Base-by-base conservation (phyloP, 2,888 invertebrate species). In the Piscicola geometra region DNA sequence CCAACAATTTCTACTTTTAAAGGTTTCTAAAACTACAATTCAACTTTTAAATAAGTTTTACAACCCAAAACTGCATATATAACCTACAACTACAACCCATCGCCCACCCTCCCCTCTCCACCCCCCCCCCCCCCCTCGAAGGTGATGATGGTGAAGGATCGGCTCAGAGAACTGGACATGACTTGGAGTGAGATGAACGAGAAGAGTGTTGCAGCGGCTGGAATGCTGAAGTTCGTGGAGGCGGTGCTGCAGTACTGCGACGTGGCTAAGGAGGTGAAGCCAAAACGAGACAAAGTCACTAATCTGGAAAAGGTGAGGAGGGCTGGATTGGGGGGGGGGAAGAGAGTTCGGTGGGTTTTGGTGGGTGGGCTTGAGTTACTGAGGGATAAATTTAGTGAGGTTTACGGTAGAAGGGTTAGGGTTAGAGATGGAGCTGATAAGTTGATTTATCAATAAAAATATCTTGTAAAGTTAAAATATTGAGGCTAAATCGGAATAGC, bases 181-280 rank as follows among this genome's bases (percentile, higher is more conserved):
- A 82, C 82, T 0, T 78, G 93, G 36, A 92, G 92, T 67, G 92
- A 92, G 71, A 93, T 95, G 93, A 90, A 90, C 79, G 79, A 86
- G 32, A 91, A 94, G 79, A 93, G 93, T 82, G 90, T 90, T 84
- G 94, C 94, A 67, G 94, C 94, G 79, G 91, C 89, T 77, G 93
- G 93, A 9, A 87, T 95, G 12, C 88, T 93, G 15, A 92, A 90
- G 84, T 93, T 93, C 84, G 92, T 94, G 0, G 89, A 89, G 47
- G 94, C 94, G 15, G 93, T 94, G 0, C 87, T 94, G 75, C 92
- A 90, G n/a, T 95, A 94, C 85, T 94, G 93, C 82, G 90, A 91
- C 0, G 93, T 94, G 0, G 93, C 89, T 82, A 90, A 90, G 82
- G 93, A 94, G 83, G 92, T 86, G 76, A 85, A 84, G 79, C 86